Percentiles rank a stretch among this genome's conserved stretches.
phyloP scores from a whole-genome alignment of 2,888 invertebrate species.

The Pasiphila rectangulata region DNA sequence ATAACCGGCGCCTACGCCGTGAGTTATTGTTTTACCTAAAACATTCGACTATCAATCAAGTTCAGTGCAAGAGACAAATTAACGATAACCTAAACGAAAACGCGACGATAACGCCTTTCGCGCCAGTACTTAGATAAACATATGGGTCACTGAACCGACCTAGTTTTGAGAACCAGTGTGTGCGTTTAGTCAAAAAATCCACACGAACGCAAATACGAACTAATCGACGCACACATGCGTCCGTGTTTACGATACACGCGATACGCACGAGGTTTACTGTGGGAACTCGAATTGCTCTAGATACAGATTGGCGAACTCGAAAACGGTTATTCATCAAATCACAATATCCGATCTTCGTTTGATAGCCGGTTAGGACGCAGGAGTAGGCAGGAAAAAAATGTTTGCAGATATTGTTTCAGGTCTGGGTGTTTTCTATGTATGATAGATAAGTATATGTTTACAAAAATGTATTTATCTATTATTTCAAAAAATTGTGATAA shows the following conservation, averaged over 20 bases:
- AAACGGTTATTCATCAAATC: too few species aligned
- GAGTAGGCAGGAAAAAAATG: too few species aligned
- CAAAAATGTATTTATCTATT: too few species aligned
- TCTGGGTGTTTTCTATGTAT: too few species aligned
- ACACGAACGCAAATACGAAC: constrained; percentile 43
- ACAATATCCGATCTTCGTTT: too few species aligned
- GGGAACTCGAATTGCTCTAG: constrained; percentile 40
- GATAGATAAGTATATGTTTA: too few species aligned
- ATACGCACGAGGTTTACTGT: constrained; percentile 19
- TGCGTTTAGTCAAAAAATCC: constrained; percentile 65
- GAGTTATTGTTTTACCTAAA: too few species aligned
- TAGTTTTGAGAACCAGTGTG: constrained; percentile 59
- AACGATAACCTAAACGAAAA: constrained; percentile 74
- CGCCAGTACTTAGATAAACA: constrained; percentile 78
- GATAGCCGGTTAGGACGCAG: too few species aligned
- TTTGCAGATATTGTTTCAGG: too few species aligned
- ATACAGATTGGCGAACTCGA: neutral
- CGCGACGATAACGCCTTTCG: constrained; percentile 66
- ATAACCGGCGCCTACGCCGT: too few species aligned
- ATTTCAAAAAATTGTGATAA: too few species aligned
- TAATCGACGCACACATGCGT: constrained; percentile 47
- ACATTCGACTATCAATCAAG: constrained; percentile 42
- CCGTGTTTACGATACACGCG: constrained; percentile 6
- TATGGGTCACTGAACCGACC: constrained; percentile 81
- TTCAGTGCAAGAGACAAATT: constrained; percentile 68